Conservation (phyloP, 2,888 invertebrate genomes). For the Melinaea menophilus region DNA sequence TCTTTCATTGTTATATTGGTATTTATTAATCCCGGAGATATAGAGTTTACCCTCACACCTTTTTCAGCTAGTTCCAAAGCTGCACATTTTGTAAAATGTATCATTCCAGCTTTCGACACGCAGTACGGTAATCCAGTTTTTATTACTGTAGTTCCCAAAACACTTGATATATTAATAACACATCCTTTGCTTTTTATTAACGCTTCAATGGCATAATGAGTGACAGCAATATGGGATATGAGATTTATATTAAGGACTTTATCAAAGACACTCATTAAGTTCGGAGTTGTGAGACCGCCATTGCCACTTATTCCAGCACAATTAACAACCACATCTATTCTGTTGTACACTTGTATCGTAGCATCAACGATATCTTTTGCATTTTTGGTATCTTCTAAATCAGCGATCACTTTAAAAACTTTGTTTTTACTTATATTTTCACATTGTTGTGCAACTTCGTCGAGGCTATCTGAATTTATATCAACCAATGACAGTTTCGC, state of each 20-base stretch:
- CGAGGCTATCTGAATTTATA: not conserved
- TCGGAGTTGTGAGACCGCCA: constrained; percentile 34
- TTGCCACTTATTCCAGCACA: constrained; percentile 33
- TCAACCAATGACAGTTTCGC: not conserved
- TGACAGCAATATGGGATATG: constrained; percentile 41
- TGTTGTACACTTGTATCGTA: constrained; percentile 1
- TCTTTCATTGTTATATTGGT: not conserved
- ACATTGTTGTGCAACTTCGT: constrained; percentile 8
- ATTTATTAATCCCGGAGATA: constrained; percentile 43
- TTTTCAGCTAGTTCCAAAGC: constrained; percentile 75
- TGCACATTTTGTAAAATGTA: constrained; percentile 73
- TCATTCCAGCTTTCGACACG: constrained; percentile 84
- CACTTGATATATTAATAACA: constrained; percentile 47
- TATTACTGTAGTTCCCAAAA: constrained; percentile 7
- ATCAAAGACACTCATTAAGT: constrained; percentile 41
- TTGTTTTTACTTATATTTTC: constrained; percentile 2
- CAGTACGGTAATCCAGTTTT: constrained; percentile 60
- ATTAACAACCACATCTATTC: constrained; percentile 1
- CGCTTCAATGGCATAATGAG: constrained; percentile 35
- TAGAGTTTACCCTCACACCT: constrained; percentile 82
- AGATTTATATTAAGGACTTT: constrained; percentile 42
- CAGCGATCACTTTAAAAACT: constrained; percentile 8
- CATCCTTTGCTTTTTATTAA: constrained; percentile 43
- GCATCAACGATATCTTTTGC: constrained; percentile 3
- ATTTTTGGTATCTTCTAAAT: not conserved